Evolutionary conservation across 2,888 invertebrate species (phyloP), one percentile per base, ranked within the genome.

Genomic region (Anarsia innoxiella): DNA sequence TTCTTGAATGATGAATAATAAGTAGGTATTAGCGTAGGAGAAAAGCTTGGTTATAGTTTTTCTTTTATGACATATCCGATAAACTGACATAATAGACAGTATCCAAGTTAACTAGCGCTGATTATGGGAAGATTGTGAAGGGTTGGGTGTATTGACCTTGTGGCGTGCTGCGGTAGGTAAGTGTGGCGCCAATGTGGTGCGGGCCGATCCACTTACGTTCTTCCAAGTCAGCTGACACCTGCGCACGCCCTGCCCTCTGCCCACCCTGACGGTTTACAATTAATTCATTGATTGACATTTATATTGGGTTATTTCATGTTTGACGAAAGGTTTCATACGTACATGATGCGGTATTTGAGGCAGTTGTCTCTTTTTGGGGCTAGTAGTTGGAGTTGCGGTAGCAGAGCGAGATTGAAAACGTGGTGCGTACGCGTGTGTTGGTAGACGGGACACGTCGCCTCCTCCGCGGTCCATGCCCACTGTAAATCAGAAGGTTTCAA

Each of bases 291-390:
- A 19, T 19, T 5, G 8, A 19, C 44, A 16, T 33, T 16, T 9
- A 15, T 35, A 10, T n/a, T 35, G 11, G 1, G 19, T 11, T 28
- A 25, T 19, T 3, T 19, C 3, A 5, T 19, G 8, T 19, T 19
- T 8, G 19, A 5, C 19, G 8, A 19, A 19, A 19, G 3, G 8
- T 19, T 19, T 19, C 19, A 19, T 5, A 19, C 37, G 28, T 46
- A 83, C 82, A 76, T 82, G 80, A 48, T 79, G 88, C 50, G 97
- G 97, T 71, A 97, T 96, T 84, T 96, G 95, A 51, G 98, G 98
- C 65, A 98, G 89, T 84, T 97, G 97, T 52, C 98, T 89, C 86
- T 97, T 97, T 86, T 97, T 97, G 36, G 97, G 96, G 51, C 96
- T 96, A 44, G 96, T 95, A 41, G 95, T 95, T 36, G 97, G 97